These are phyloP conservation scores for Pyrgus malvae DNA, from an alignment of 2,888 invertebrate species.

Conservation along the genomic window DNA sequence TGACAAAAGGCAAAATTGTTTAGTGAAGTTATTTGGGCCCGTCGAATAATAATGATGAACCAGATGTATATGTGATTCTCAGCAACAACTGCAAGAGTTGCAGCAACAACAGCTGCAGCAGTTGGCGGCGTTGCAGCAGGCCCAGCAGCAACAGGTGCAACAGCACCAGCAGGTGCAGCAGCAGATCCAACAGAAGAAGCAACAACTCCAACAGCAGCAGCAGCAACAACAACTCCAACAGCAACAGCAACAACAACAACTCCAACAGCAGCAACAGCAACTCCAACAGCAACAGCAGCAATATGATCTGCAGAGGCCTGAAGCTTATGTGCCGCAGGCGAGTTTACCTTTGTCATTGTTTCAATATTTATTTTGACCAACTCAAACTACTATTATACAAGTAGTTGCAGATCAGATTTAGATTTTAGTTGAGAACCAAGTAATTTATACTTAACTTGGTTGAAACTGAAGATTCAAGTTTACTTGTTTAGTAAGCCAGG, in stretches of 20 bases:
- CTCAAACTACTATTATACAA: too few species aligned
- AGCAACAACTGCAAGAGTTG: slow-evolving; percentile 63
- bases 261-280: slow-evolving; percentile 42
- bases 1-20: slow-evolving; percentile 16
- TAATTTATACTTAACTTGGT: too few species aligned
- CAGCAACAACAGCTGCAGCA: slow-evolving; percentile 58
- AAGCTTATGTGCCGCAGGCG: slow-evolving; percentile 55
- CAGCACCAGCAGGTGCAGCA: slow-evolving; percentile 61
- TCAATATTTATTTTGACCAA: not conserved
- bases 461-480: too few species aligned
- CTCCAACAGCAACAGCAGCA: slow-evolving; percentile 55
- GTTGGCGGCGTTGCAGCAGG: slow-evolving; percentile 50
- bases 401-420: too few species aligned
- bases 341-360: too few species aligned
- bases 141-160: slow-evolving; percentile 49
- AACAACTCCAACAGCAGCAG: slow-evolving; percentile 57
- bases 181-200: slow-evolving; percentile 55
- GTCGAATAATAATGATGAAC: slow-evolving; percentile 18
- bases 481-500: too few species aligned
- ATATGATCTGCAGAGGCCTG: slow-evolving; percentile 59
- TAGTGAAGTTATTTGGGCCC: slow-evolving; percentile 3
- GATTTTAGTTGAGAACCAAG: too few species aligned
- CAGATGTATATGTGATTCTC: slow-evolving; percentile 30
- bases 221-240: slow-evolving; percentile 43
- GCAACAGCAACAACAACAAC: slow-evolving; percentile 52